Percentiles rank a stretch among this genome's conserved stretches.
Conservation (phyloP, 2,797 vertebrate genomes). For the Melanotaenia nigrans region DNA sequence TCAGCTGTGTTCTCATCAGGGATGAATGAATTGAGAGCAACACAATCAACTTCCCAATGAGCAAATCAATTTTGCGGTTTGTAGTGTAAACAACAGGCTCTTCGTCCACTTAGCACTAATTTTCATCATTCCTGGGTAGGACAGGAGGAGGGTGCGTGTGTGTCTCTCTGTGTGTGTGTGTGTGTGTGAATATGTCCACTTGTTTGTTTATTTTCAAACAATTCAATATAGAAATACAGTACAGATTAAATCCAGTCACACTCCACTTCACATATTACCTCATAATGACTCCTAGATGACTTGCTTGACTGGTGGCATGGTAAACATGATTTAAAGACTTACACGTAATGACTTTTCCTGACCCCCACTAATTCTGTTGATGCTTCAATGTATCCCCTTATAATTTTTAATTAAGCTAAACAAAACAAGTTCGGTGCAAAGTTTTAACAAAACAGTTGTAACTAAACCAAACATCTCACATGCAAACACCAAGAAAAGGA, state of each 20-base stretch:
- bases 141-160: background rate
- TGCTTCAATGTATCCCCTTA: too few relatives aligned
- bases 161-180: constrained; percentile 3
- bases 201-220: constrained; percentile 14
- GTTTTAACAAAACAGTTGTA: too few relatives aligned
- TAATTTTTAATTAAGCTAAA: too few relatives aligned
- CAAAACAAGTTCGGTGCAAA: too few relatives aligned
- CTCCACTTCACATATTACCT: background rate
- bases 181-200: background rate
- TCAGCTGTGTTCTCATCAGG: constrained; percentile 15
- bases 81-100: constrained; percentile 29
- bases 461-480: too few relatives aligned
- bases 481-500: too few relatives aligned
- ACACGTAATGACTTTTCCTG: background rate
- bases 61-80: constrained; percentile 44
- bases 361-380: background rate
- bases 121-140: constrained; percentile 22
- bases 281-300: too few relatives aligned
- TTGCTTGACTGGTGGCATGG: background rate
- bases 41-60: constrained; percentile 43
- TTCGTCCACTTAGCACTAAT: constrained; percentile 31
- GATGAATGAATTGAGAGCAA: constrained; percentile 39
- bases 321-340: background rate
- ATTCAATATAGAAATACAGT: background rate
- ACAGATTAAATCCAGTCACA: background rate